phyloP scores from a whole-genome alignment of 2,888 invertebrate genomes.

The Athalia rosae region DNA sequence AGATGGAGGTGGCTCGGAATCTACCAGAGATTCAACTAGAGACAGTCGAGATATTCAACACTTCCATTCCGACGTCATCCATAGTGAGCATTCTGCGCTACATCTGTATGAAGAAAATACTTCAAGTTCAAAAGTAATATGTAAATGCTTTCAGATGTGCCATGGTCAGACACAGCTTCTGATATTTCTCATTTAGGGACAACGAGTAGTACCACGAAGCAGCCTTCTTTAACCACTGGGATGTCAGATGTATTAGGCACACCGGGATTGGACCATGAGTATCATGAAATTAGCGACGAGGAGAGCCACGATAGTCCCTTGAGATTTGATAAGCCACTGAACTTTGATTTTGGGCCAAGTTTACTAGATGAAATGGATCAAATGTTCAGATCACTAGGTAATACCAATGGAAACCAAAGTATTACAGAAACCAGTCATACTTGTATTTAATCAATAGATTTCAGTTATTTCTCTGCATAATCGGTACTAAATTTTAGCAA shows the following conservation, averaged over 20 bases:
- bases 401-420: constrained; percentile 51
- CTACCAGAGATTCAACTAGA: constrained; percentile 60
- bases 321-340: constrained; percentile 74
- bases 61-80: constrained; percentile 59
- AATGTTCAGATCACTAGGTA: constrained; percentile 81
- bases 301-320: constrained; percentile 77
- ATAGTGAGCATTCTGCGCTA: constrained; percentile 59
- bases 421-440: too few relatives aligned
- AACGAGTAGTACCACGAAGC: constrained; percentile 59
- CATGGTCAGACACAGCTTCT: constrained; percentile 69
- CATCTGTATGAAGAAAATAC: too few relatives aligned
- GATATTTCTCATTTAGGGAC: constrained; percentile 65
- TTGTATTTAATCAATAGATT: neutral
- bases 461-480: neutral
- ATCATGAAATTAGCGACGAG: constrained; percentile 89
- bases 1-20: constrained; percentile 56
- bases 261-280: constrained; percentile 79
- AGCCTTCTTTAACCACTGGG: constrained; percentile 60
- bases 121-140: too few relatives aligned
- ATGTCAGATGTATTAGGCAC: constrained; percentile 58
- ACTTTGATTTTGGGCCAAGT: constrained; percentile 89
- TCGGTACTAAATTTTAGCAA: neutral
- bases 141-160: constrained; percentile 58
- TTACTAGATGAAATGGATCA: constrained; percentile 93
- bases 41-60: constrained; percentile 64